Evolutionary conservation across 2,797 vertebrate species (phyloP).

Genomic region (Schizopygopsis malacanthus): DNA sequence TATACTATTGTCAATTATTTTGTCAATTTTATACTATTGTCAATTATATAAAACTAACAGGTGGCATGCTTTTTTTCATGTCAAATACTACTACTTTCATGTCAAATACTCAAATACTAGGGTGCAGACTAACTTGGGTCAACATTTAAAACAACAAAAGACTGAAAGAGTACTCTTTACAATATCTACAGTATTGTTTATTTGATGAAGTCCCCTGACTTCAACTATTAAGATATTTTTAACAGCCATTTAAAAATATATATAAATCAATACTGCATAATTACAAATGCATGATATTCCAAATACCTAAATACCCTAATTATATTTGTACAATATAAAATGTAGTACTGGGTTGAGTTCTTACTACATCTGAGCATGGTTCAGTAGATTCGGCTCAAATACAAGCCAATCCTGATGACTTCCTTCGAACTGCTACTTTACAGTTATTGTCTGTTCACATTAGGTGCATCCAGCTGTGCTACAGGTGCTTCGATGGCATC

Average conservation of each 20-base stretch:
- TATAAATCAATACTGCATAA: background rate
- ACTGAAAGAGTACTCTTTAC: background rate
- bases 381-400: background rate
- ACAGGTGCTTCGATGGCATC: background rate
- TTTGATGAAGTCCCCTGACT: background rate
- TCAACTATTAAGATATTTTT: background rate
- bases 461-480: constrained; percentile 9
- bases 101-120: background rate
- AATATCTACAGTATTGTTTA: background rate
- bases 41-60: background rate
- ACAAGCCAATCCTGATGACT: background rate
- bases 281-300: background rate
- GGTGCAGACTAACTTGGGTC: too few relatives aligned
- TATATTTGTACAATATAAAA: background rate
- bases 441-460: background rate
- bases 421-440: constrained; percentile 6
- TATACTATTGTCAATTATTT: too few relatives aligned
- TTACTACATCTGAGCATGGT: background rate
- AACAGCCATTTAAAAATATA: background rate
- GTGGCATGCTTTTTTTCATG: background rate
- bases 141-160: background rate
- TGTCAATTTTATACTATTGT: background rate
- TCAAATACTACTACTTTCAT: background rate
- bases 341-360: background rate
- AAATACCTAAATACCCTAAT: background rate